Base-by-base conservation (phyloP, 2,113 vertebrate species). In the Suncus etruscus region DNA sequence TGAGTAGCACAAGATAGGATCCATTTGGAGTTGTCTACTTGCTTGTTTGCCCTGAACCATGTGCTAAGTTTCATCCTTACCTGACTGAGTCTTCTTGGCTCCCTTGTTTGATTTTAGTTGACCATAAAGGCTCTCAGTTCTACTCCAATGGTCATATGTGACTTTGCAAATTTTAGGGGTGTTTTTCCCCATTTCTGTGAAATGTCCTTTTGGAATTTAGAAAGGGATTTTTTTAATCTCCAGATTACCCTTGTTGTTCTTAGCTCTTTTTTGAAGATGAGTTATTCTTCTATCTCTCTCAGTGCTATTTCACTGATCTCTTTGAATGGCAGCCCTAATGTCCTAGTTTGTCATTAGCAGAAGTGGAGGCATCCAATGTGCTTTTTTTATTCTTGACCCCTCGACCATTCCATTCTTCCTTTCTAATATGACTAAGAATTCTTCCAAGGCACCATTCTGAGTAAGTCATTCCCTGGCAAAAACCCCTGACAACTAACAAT, bases 151-250 rank as follows among this genome's bases (percentile, higher is more conserved):
- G 48, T 66, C 31, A 39, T 39, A 39, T 39, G 39, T 39, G 39
- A 39, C 31, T 82, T 14, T 74, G 58, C 50, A 31, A 73, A 89
- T 79, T 78, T 72, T 45, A 58, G 15, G 47, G 74, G 8, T 45
- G 11, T 73, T 45, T 73, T 73, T 51, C 45, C 39, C 31, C 58
- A 78, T 83, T 72, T 88, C 66, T 32, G 22, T 16, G 51, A 70
- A 93, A 83, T 65, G 47, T 73, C 11, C 22, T 45, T 54, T 80
- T 58, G 54, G 47, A 84, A 79, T 78, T 89, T 78, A 83, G 31
- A 54, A 51, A 65, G 3, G 8, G 27, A 32, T 61, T 91, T 47
- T 11, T 27, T 32, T 61, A 70, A 78, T 78, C 81, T 78, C 58
- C 47, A 72, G 39, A 72, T 83, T 39, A 68, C 29, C 24, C 47